These are phyloP conservation scores for Sciaenops ocellatus DNA, from an alignment of 2,797 vertebrate genomes.

Conservation along the genomic window DNA sequence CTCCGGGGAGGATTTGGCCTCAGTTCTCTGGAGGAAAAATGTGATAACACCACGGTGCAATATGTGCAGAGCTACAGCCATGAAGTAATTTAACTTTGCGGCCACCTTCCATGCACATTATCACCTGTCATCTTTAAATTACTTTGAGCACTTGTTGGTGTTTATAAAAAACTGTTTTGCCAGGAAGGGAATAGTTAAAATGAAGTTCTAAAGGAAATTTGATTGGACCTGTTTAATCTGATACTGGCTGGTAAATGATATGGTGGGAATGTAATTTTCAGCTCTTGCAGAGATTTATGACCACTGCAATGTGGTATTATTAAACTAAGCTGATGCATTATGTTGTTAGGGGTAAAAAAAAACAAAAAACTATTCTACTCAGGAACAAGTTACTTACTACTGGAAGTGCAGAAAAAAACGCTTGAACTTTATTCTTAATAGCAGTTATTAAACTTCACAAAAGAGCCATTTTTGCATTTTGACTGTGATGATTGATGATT, in stretches of 20 bases:
- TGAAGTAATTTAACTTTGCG: conserved; percentile 69
- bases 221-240: conserved; percentile 48
- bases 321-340: conserved; percentile 23
- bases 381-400: not conserved
- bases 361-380: not conserved
- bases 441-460: not conserved
- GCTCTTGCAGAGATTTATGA: conserved; percentile 2
- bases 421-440: not conserved
- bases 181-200: conserved; percentile 39
- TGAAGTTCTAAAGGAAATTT: conserved; percentile 45
- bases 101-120: conserved; percentile 29
- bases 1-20: conserved; percentile 61
- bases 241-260: conserved; percentile 39
- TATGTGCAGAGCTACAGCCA: conserved; percentile 58
- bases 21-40: conserved; percentile 49
- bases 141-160: conserved; percentile 45
- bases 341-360: conserved; percentile 5
- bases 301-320: conserved; percentile 7
- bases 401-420: not conserved
- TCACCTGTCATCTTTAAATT: conserved; percentile 62
- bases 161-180: conserved; percentile 56
- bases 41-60: conserved; percentile 61
- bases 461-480: not conserved
- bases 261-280: conserved; percentile 41
- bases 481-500: not conserved